Conservation (phyloP, 2,797 vertebrate species). For the Notolabrus celidotus region DNA sequence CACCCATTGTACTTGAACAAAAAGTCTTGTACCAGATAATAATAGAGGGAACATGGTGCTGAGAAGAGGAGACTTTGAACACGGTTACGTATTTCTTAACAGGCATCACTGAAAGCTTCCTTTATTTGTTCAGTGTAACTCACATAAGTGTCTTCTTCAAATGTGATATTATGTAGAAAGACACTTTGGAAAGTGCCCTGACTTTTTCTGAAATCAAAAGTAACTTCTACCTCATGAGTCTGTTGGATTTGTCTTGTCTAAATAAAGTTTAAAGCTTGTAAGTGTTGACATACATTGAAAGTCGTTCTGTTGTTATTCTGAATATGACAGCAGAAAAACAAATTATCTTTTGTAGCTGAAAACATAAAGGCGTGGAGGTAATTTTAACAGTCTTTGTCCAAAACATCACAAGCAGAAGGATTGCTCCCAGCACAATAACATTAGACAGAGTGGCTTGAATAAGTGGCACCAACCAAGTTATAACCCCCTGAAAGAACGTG, state of each 20-base stretch:
- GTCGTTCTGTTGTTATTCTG: slow-evolving; percentile 34
- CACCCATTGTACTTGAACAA: slow-evolving; percentile 18
- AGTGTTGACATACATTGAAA: slow-evolving; percentile 33
- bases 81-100: slow-evolving; percentile 25
- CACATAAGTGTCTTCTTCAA: too few species aligned
- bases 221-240: slow-evolving; percentile 25
- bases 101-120: slow-evolving; percentile 16
- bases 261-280: slow-evolving; percentile 32
- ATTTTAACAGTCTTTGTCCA: slow-evolving; percentile 50
- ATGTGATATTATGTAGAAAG: slow-evolving; percentile 18
- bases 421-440: slow-evolving; percentile 40
- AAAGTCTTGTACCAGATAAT: slow-evolving; percentile 18
- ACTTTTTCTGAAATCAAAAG: slow-evolving; percentile 24
- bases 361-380: slow-evolving; percentile 40
- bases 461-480: slow-evolving; percentile 32
- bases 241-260: slow-evolving; percentile 21
- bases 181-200: slow-evolving; percentile 22
- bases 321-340: slow-evolving; percentile 48
- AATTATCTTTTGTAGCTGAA: slow-evolving; percentile 35
- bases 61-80: slow-evolving; percentile 9
- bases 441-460: slow-evolving; percentile 34
- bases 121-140: too few species aligned
- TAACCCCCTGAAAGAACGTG: slow-evolving; percentile 16
- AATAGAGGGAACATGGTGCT: background rate
- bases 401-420: slow-evolving; percentile 38